A percentile compares a stretch with the other conserved stretches of the same genome.
phyloP scores from a whole-genome alignment of 2,888 invertebrate genomes.

The Rhorus exstirpatorius region DNA sequence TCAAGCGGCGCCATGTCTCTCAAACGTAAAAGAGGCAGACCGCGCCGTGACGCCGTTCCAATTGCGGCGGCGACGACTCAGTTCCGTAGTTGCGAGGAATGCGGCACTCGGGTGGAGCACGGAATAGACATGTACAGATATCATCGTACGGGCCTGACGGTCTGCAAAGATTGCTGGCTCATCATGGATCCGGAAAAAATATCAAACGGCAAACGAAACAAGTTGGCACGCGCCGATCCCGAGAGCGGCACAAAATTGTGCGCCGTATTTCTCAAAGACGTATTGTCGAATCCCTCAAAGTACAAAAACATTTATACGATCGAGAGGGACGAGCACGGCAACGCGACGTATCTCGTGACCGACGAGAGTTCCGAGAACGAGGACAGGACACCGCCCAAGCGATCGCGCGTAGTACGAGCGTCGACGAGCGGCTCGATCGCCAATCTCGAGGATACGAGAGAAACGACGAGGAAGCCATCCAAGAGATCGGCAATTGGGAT shows the following conservation, averaged over 20 bases:
- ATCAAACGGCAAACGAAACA: slow-evolving; percentile 60
- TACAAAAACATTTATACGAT: slow-evolving; percentile 70
- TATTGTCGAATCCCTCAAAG: slow-evolving; percentile 70
- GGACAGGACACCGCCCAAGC: slow-evolving; percentile 36
- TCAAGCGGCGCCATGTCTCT: slow-evolving; percentile 44
- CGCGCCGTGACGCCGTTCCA: slow-evolving; percentile 10
- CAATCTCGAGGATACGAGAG: no score
- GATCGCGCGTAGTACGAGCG: not conserved
- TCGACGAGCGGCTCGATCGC: not conserved
- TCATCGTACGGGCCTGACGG: slow-evolving; percentile 77
- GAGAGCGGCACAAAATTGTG: slow-evolving; percentile 77
- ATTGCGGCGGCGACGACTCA: slow-evolving; percentile 22
- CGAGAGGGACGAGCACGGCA: slow-evolving; percentile 75
- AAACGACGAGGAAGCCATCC: slow-evolving; percentile 3
- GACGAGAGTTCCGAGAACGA: slow-evolving; percentile 73
- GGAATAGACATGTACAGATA: slow-evolving; percentile 78
- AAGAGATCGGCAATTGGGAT: slow-evolving; percentile 3
- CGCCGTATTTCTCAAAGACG: slow-evolving; percentile 81
- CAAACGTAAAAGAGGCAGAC: slow-evolving; percentile 15
- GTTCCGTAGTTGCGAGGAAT: slow-evolving; percentile 75
- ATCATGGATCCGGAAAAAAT: slow-evolving; percentile 73
- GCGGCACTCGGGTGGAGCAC: slow-evolving; percentile 71
- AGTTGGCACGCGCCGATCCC: slow-evolving; percentile 27
- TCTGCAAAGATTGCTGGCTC: slow-evolving; percentile 82
- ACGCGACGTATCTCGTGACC: slow-evolving; percentile 73